Evolutionary conservation across 2,113 vertebrate genomes (phyloP).

Genomic region (Anolis sagrei): DNA sequence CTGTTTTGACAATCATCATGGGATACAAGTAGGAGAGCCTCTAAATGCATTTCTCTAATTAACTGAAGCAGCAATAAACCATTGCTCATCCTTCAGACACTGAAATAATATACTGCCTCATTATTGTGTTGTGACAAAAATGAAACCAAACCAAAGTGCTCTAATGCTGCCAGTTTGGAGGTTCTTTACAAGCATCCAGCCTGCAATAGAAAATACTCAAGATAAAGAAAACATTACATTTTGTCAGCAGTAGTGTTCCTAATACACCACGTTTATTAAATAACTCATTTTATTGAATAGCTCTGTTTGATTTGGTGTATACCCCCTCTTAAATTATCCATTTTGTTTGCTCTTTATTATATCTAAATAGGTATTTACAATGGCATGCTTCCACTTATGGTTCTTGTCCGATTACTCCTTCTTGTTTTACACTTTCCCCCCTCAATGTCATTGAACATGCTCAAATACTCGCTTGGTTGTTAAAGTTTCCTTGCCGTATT

Average conservation of each 20-base stretch:
- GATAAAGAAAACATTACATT: not conserved
- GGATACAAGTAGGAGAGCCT: not conserved
- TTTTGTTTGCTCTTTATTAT: not conserved
- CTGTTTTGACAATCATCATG: slow-evolving; percentile 5
- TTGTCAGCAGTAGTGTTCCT: not conserved
- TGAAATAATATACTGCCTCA: not conserved
- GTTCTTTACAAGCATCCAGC: not conserved
- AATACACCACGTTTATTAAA: not conserved
- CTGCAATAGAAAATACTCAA: not conserved
- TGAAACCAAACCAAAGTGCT: not conserved
- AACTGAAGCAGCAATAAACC: slow-evolving; percentile 6
- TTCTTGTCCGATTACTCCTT: no score
- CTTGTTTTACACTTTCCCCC: no score
- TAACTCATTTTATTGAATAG: not conserved
- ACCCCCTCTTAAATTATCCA: no score
- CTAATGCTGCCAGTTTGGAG: not conserved
- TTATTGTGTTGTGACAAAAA: not conserved
- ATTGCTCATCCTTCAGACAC: not conserved
- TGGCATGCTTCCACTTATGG: no score
- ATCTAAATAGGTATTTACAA: not conserved
- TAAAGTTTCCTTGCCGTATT: no score
- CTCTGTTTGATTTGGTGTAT: not conserved
- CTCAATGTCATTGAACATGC: no score
- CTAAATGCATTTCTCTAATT: slow-evolving; percentile 2
- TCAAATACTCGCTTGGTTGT: no score